phyloP scores from a whole-genome alignment of 2,888 invertebrate genomes.

The Bellardia pandia region DNA sequence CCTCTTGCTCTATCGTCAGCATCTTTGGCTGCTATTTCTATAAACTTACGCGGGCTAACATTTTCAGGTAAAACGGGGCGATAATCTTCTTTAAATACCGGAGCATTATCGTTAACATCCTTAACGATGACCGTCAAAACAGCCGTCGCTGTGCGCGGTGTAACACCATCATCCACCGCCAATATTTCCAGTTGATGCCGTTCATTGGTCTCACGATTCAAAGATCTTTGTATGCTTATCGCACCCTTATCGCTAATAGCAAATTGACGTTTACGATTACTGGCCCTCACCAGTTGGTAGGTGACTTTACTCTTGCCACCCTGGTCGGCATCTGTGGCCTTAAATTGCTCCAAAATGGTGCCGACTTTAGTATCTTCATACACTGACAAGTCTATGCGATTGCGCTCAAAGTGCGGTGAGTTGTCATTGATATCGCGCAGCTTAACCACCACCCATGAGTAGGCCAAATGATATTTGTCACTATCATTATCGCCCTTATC shows the following conservation, averaged over 20 bases:
- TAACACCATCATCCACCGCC: slow-evolving; percentile 96
- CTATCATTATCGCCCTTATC: slow-evolving; percentile 95
- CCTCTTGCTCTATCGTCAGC: slow-evolving; percentile 96
- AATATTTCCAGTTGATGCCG: slow-evolving; percentile 97
- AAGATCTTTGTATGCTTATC: slow-evolving; percentile 94
- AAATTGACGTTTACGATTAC: slow-evolving; percentile 96
- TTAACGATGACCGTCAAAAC: slow-evolving; percentile 96
- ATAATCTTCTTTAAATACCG: slow-evolving; percentile 94
- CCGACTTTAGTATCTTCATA: slow-evolving; percentile 96
- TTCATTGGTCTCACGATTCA: slow-evolving; percentile 96
- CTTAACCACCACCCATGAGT: slow-evolving; percentile 96
- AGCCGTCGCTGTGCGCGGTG: slow-evolving; percentile 95
- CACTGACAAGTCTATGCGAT: slow-evolving; percentile 95
- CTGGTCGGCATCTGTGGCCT: slow-evolving; percentile 97
- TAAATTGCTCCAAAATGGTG: slow-evolving; percentile 95
- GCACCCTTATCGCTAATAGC: slow-evolving; percentile 97
- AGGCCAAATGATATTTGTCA: slow-evolving; percentile 98
- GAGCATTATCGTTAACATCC: slow-evolving; percentile 97
- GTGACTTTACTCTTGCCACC: slow-evolving; percentile 94
- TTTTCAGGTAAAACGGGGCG: slow-evolving; percentile 96
- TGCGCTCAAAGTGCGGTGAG: slow-evolving; percentile 95
- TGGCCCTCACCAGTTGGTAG: slow-evolving; percentile 94
- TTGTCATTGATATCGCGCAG: slow-evolving; percentile 98
- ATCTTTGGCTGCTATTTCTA: slow-evolving; percentile 95
- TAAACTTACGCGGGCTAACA: slow-evolving; percentile 93